Percentiles rank a stretch among this genome's conserved stretches.
phyloP scores from a whole-genome alignment of 2,113 vertebrate species.

The Melanerpes formicivorus region DNA sequence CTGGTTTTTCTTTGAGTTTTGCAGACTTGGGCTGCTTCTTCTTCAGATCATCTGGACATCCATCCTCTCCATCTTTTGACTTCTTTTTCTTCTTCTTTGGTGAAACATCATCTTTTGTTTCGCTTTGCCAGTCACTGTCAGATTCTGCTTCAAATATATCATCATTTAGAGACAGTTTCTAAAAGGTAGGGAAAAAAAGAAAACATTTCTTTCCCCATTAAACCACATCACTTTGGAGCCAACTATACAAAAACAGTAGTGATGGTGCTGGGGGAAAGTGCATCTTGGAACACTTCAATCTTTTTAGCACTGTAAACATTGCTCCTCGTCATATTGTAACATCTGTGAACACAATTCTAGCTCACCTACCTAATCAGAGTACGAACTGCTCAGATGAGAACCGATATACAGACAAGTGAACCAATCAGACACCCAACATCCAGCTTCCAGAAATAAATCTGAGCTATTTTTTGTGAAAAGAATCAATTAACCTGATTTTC shows the following conservation, averaged over 20 bases:
- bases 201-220: neutral
- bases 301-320: neutral
- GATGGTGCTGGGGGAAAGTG: neutral
- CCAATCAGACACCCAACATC: neutral
- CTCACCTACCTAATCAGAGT: neutral
- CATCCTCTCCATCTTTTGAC: constrained; percentile 71
- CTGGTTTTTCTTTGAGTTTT: constrained; percentile 85
- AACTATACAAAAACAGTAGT: neutral
- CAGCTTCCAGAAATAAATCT: neutral
- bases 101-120: constrained; percentile 78
- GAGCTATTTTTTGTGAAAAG: neutral
- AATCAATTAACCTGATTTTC: neutral
- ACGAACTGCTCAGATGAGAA: neutral
- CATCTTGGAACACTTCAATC: neutral
- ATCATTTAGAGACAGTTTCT: constrained; percentile 85
- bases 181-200: constrained; percentile 27
- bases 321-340: neutral
- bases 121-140: constrained; percentile 84
- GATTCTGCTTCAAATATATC: constrained; percentile 92
- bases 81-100: constrained; percentile 89
- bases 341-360: neutral
- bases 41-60: constrained; percentile 62
- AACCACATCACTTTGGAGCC: neutral
- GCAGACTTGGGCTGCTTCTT: constrained; percentile 84
- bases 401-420: neutral